These are phyloP conservation scores for Mobula birostris DNA, from an alignment of 2,113 vertebrate genomes.

Conservation along the genomic window DNA sequence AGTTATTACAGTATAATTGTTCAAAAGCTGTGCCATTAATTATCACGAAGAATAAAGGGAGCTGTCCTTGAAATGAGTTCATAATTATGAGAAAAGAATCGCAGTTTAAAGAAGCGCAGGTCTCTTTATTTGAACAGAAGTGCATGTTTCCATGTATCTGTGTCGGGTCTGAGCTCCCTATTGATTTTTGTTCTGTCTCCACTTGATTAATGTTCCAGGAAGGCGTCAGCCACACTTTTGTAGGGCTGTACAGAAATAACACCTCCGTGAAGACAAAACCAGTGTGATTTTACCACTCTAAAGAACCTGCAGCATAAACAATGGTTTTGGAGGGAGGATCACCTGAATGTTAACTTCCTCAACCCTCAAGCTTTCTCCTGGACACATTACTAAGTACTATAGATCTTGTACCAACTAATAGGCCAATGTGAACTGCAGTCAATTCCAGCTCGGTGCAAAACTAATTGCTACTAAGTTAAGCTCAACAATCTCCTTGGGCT, in stretches of 20 bases:
- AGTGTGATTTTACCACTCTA: constrained; percentile 42
- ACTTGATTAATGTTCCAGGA: constrained; percentile 54
- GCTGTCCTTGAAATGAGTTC: background rate
- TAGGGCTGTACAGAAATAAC: constrained; percentile 47
- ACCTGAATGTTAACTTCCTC: constrained; percentile 36
- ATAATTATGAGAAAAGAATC: background rate
- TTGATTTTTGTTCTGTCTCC: constrained; percentile 53
- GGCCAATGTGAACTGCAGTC: background rate
- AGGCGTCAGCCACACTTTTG: constrained; percentile 45
- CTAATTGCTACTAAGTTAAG: constrained; percentile 28
- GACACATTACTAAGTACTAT: background rate
- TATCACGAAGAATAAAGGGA: background rate
- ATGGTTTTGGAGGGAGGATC: constrained; percentile 39
- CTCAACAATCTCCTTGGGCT: background rate
- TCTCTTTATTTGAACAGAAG: background rate
- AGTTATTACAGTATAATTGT: background rate
- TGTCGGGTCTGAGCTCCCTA: constrained; percentile 45
- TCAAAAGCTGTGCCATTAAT: background rate
- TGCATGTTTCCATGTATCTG: constrained; percentile 44
- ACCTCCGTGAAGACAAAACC: constrained; percentile 36
- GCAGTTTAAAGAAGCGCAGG: background rate
- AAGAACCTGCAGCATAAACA: constrained; percentile 39
- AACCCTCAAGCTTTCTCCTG: constrained; percentile 30
- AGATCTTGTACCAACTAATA: background rate
- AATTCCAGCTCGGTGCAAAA: constrained; percentile 26